Percentiles rank a stretch among this genome's conserved stretches.
Conservation (phyloP, 1,140 invertebrate genomes). For the Diploscapter pachys region DNA sequence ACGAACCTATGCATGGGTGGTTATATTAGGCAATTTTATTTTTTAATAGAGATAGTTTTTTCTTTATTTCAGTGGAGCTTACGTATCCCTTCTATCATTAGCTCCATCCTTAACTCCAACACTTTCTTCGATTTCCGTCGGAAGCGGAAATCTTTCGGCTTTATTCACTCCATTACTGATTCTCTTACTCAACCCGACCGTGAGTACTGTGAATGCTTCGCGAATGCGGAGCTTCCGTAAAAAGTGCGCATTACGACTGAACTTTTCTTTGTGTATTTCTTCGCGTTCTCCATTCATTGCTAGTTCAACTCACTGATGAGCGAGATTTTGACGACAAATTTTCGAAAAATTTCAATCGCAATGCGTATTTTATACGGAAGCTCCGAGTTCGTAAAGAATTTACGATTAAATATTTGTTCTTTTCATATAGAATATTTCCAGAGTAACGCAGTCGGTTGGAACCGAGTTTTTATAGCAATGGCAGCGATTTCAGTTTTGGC, state of each 20-base stretch:
- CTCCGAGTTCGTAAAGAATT: neutral
- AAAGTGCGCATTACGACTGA: neutral
- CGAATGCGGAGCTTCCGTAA: neutral
- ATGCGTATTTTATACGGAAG: neutral
- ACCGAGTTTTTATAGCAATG: no score
- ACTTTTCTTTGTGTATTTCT: neutral
- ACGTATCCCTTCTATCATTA: constrained; percentile 43
- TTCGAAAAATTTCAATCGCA: neutral
- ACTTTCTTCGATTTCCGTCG: constrained; percentile 44
- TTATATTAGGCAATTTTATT: neutral
- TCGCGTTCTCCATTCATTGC: neutral
- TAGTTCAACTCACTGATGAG: neutral
- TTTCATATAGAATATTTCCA: neutral
- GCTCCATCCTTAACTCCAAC: constrained; percentile 46
- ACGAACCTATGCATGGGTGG: constrained; percentile 23
- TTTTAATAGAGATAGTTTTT: no score
- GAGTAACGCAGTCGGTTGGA: no score
- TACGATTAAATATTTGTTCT: neutral
- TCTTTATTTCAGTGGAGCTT: constrained; percentile 37
- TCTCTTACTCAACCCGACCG: constrained; percentile 34
- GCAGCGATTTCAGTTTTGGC: no score
- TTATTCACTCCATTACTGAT: constrained; percentile 37
- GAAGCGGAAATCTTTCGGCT: constrained; percentile 23
- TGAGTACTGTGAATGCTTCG: neutral
- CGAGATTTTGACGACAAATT: neutral